These are phyloP conservation scores for Latrodectus elegans DNA, from an alignment of 2,888 invertebrate genomes.

Conservation along the genomic window DNA sequence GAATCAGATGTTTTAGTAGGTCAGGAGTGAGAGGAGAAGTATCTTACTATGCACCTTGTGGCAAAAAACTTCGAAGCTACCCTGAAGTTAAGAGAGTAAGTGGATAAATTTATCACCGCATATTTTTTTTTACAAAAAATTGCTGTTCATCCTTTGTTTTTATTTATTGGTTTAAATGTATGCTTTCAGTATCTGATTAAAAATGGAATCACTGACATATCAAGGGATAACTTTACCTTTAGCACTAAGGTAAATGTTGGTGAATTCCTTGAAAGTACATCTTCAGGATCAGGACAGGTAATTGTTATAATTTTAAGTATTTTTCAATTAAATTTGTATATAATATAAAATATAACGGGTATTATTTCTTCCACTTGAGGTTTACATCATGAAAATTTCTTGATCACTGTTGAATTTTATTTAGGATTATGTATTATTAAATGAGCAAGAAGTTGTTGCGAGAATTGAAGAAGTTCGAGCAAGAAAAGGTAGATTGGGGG, in stretches of 20 bases:
- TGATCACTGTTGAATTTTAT: background rate
- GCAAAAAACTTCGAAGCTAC: constrained; percentile 80
- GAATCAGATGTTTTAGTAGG: constrained; percentile 89
- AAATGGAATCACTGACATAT: constrained; percentile 81
- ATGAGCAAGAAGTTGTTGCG: constrained; percentile 72
- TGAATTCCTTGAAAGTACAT: constrained; percentile 87
- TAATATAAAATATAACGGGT: no score
- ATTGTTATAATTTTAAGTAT: background rate
- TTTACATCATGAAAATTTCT: background rate
- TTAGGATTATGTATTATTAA: constrained; percentile 71
- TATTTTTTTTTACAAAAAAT: background rate
- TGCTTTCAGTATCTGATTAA: constrained; percentile 83
- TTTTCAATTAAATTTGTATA: no score
- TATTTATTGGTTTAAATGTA: constrained; percentile 29
- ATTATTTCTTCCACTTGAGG: no score
- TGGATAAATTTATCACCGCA: background rate
- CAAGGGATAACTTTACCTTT: constrained; percentile 92
- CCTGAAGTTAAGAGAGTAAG: constrained; percentile 79
- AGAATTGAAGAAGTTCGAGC: constrained; percentile 72
- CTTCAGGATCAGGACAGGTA: constrained; percentile 74
- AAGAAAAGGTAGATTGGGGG: constrained; percentile 72
- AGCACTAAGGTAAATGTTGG: constrained; percentile 91
- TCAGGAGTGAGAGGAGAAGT: constrained; percentile 95
- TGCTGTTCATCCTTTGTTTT: background rate
- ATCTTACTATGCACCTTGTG: constrained; percentile 85